Evolutionary conservation across 2,888 invertebrate species (phyloP).

Genomic region (Eulithis testata): DNA sequence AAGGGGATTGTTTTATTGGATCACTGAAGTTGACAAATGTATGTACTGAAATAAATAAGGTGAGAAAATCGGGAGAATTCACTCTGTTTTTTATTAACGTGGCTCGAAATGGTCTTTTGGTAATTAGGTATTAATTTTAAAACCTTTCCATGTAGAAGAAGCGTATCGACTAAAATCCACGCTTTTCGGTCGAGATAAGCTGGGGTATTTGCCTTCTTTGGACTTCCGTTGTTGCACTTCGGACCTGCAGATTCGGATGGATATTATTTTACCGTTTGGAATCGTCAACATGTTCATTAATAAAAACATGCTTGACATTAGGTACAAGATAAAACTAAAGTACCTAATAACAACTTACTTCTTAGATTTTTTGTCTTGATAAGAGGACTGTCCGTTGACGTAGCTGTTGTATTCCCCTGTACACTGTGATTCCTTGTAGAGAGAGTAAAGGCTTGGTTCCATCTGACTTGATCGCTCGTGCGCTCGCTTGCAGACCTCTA

Average conservation of each 20-base stretch:
- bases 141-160: slow-evolving; percentile 64
- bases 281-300: no score
- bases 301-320: no score
- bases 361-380: slow-evolving; percentile 47
- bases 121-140: background rate
- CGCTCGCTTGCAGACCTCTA: slow-evolving; percentile 48
- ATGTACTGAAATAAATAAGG: background rate
- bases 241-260: slow-evolving; percentile 40
- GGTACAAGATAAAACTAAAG: no score
- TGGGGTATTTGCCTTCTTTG: slow-evolving; percentile 44
- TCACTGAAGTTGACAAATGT: background rate
- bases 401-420: slow-evolving; percentile 59
- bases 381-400: slow-evolving; percentile 49
- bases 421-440: slow-evolving; percentile 66
- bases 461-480: slow-evolving; percentile 50
- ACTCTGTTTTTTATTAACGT: background rate
- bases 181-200: slow-evolving; percentile 50
- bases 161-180: slow-evolving; percentile 59
- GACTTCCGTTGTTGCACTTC: slow-evolving; percentile 31
- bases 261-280: background rate
- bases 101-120: background rate
- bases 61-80: background rate
- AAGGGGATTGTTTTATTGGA: background rate
- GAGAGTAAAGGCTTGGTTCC: slow-evolving; percentile 64
- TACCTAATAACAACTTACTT: slow-evolving; percentile 41